Percentiles rank a stretch among this genome's conserved stretches.
Conservation (phyloP, 2,113 vertebrate species). For the Poicephalus gulielmi region DNA sequence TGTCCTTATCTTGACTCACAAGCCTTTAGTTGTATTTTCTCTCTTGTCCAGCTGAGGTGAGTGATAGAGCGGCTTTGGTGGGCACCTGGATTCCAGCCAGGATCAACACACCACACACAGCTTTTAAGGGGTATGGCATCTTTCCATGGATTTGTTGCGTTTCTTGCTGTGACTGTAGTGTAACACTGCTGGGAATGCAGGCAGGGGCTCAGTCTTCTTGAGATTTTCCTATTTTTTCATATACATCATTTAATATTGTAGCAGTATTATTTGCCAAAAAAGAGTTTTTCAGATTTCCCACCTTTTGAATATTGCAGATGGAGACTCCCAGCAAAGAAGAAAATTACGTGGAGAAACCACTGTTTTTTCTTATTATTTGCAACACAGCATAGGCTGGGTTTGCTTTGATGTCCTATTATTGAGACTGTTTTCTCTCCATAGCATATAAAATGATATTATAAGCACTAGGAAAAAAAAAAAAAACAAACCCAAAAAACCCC, state of each 20-base stretch:
- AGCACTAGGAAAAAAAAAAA: neutral
- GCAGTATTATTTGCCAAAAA: neutral
- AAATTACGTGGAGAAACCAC: neutral
- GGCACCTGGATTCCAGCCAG: neutral
- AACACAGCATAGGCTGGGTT: neutral
- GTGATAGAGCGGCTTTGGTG: neutral
- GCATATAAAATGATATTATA: neutral
- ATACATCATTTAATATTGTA: neutral
- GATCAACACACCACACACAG: neutral
- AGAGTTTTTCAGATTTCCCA: neutral
- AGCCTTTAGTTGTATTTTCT: neutral
- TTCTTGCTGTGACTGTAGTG: neutral
- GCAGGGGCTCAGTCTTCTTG: neutral
- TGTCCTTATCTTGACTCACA: neutral
- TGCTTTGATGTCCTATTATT: neutral
- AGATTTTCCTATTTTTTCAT: neutral
- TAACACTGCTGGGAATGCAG: neutral
- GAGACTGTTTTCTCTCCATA: neutral
- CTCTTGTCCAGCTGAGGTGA: neutral
- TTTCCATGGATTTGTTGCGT: accelerated
- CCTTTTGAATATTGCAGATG: neutral
- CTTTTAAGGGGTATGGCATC: neutral
- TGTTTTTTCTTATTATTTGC: neutral
- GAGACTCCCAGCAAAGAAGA: neutral
- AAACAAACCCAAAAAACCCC: too few relatives aligned